Evolutionary conservation across 2,797 vertebrate genomes (phyloP).

Genomic region (Siniperca obscura): DNA sequence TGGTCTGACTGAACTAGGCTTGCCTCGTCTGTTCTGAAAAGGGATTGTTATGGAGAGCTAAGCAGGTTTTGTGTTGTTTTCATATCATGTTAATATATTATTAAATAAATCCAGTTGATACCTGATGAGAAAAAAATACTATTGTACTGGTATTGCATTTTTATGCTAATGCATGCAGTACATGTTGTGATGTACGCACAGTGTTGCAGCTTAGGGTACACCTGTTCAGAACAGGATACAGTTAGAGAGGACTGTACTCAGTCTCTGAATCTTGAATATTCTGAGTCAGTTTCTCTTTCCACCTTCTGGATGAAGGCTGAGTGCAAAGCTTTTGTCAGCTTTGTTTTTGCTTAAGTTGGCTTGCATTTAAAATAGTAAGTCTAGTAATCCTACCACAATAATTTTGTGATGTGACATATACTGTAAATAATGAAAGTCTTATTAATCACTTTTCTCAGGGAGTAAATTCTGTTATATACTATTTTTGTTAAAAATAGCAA

Average conservation of each 20-base stretch:
- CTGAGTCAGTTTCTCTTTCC: not conserved
- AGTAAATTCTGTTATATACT: not conserved
- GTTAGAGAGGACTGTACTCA: not conserved
- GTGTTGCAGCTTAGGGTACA: not conserved
- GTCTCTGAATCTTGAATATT: slow-evolving; percentile 17
- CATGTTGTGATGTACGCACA: not conserved
- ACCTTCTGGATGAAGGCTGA: slow-evolving; percentile 11
- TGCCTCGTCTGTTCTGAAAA: slow-evolving; percentile 2
- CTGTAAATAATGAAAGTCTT: not conserved
- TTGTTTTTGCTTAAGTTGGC: not conserved
- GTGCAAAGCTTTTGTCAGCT: not conserved
- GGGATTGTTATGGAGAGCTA: not conserved
- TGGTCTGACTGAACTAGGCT: slow-evolving; percentile 1
- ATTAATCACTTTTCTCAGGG: not conserved
- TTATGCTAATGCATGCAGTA: not conserved
- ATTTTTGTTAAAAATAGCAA: not conserved
- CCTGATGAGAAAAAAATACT: not conserved
- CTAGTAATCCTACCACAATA: not conserved
- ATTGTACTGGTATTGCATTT: not conserved
- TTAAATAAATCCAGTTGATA: slow-evolving; percentile 3
- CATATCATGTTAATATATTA: not conserved
- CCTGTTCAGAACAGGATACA: slow-evolving; percentile 3
- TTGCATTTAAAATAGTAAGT: not conserved
- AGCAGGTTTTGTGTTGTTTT: slow-evolving; percentile 21
- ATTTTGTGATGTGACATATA: not conserved